Evolutionary conservation across 2,797 vertebrate species (phyloP).

Genomic region (Phalanger gymnotis): DNA sequence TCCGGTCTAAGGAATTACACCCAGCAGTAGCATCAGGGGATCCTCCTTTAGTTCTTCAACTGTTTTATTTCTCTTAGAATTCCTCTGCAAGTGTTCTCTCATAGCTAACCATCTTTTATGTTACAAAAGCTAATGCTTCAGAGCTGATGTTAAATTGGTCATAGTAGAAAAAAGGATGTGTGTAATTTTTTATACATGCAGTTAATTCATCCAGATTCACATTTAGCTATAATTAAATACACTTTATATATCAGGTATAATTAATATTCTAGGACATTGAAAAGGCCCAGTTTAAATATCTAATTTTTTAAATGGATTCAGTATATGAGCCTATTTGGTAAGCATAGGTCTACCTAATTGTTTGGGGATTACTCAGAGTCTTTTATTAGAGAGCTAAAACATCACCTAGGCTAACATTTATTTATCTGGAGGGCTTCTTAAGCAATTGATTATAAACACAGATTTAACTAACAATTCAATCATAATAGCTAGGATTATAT

Average conservation of each 20-base stretch:
- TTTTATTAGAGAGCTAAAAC: conserved; percentile 36
- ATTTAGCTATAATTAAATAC: conserved; percentile 49
- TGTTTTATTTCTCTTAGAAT: neutral
- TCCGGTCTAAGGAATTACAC: neutral
- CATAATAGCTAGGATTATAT: conserved; percentile 56
- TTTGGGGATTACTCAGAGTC: conserved; percentile 41
- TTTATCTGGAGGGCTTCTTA: conserved; percentile 59
- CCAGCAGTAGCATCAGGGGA: fast-evolving
- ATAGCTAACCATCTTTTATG: neutral
- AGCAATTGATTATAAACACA: conserved; percentile 74
- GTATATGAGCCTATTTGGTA: conserved; percentile 23
- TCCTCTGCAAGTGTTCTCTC: conserved; percentile 30
- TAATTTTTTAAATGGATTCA: conserved; percentile 48
- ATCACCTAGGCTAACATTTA: conserved; percentile 20
- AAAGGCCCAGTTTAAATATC: conserved; percentile 57
- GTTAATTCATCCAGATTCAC: conserved; percentile 58
- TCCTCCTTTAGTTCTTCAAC: neutral
- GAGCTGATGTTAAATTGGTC: conserved; percentile 45
- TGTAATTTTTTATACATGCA: conserved; percentile 39
- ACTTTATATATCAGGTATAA: conserved; percentile 33
- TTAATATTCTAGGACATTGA: conserved; percentile 62
- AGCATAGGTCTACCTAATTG: conserved; percentile 26
- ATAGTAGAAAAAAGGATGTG: conserved; percentile 19
- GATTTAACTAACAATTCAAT: conserved; percentile 72
- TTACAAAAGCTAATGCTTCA: conserved; percentile 32